Evolutionary conservation across 1,140 invertebrate genomes (phyloP).

Genomic region (Bombus affinis): DNA sequence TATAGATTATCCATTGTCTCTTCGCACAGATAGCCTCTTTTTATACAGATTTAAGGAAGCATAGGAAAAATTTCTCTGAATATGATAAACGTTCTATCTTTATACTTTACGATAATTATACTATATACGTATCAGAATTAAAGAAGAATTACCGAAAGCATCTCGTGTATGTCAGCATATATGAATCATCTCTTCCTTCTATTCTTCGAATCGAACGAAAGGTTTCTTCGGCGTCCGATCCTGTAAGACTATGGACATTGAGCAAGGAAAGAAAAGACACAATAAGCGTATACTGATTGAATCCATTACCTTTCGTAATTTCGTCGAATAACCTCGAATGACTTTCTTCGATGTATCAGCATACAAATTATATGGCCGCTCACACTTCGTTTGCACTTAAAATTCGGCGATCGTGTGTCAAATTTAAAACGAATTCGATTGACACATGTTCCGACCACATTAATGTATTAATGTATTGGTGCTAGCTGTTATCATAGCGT

Average conservation of each 20-base stretch:
- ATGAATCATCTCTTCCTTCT: no score
- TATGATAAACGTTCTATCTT: no score
- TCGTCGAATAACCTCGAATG: conserved; percentile 53
- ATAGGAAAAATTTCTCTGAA: background rate
- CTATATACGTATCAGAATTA: no score
- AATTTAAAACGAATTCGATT: background rate
- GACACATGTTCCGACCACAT: background rate
- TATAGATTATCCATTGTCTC: background rate
- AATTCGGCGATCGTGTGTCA: conserved; percentile 27
- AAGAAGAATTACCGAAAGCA: no score
- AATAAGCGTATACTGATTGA: background rate
- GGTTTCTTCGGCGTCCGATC: background rate
- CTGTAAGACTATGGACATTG: conserved; percentile 1
- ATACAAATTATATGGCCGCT: conserved; percentile 31
- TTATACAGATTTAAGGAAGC: background rate
- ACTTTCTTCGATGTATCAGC: conserved; percentile 52
- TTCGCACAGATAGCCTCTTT: background rate
- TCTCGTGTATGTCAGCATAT: no score
- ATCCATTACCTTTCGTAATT: conserved; percentile 42
- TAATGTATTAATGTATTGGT: background rate
- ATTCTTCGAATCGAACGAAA: no score
- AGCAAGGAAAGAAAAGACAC: conserved; percentile 4
- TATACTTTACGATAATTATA: no score
- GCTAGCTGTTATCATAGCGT: no score
- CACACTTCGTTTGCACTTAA: conserved; percentile 20